Base-by-base conservation (phyloP, 2,888 invertebrate species). In the Polia nebulosa region DNA sequence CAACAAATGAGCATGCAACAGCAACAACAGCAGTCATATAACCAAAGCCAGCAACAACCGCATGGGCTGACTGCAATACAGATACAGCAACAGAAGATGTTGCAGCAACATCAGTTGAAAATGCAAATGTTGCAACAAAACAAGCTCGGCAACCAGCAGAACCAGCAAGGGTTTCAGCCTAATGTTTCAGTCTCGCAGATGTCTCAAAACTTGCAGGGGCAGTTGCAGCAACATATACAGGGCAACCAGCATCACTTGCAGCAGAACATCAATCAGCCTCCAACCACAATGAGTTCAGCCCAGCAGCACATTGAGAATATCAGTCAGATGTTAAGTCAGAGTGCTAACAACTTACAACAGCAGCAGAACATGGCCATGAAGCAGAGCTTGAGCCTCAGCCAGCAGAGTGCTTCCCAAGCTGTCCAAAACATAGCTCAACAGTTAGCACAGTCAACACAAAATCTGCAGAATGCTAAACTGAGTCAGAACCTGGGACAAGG, bases 241-340 rank as follows among this genome's bases (percentile, higher is more conserved):
- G 85, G 84, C 63, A 92, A 85, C 62, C 95, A 96, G 69, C 95
- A 95, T 72, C 94, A 93, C 73, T 87, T 95, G 72, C 96, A 95
- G 72, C 94, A 94, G 74, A 93, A 87, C 63, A 91, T 94, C 29
- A 92, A 87, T 67, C 95, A 94, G 77, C 89, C 91, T 3, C 86
- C 92, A 2, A 93, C 93, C 22, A 90, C 96, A 44, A 96, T 97
- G 88, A 96, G 94, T 60, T 96, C 96, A 51, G 97, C 97, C 22
- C 95, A 95, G 78, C 97, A 97, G 78, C 96, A 97, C 78, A 97
- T 97, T 87, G 97, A 97, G 81, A 94, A 96, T 53, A 97, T 96
- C 25, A 96, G 96, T 51, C 97, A 97, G 81, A 95, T 95, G 95
- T 83, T 95, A 39, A 95, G 95, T 81, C 95, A 95, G 68, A 95